Evolutionary conservation across 2,797 vertebrate species (phyloP), one percentile per base, ranked within the genome.

Genomic region (Aplochiton taeniatus): DNA sequence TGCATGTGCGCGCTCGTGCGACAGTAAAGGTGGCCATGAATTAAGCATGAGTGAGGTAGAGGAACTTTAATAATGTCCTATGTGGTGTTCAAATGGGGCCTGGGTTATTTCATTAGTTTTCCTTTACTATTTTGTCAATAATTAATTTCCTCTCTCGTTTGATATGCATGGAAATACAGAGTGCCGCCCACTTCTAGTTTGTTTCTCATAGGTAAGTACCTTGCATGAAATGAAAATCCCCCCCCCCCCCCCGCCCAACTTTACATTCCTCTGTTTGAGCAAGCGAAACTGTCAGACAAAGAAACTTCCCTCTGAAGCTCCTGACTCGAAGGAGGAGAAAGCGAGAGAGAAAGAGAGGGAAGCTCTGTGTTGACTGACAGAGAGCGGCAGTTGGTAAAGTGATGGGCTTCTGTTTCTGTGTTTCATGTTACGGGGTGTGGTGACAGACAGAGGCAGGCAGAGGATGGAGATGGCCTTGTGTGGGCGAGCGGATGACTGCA

Each of bases 51-150:
- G 13, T 1, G 13, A 45, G 59, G 47, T 49, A 47, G 47, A 14
- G 20, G 14, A 49, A 19, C 14, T n/a, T 59, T 70, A 70, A 53
- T 19, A 52, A 46, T 49, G 45, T 1, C 45, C 56, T 49, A 53
- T 31, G 19, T 59, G 61, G 13, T 42, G 68, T 53, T 64, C 64
- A 56, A 56, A 59, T 59, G 56, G 46, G 31, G 49, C 43, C 16
- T n/a, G 31, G 20, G 55, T 60, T 54, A 18, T 43, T 57, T 70
- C 68, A 60, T 70, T 70, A 64, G 66, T 45, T 56, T 49, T 20
- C 18, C 68, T 58, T 63, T 70, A 64, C 63, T 41, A 64, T 58
- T 47, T 19, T 9, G 61, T 70, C 49, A 64, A 64, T 73, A 47
- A 77, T 67, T 70, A 56, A 68, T 77, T 6, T 17, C 55, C 61